A percentile compares a stretch with the other conserved stretches of the same genome.
Evolutionary conservation across 1,140 invertebrate species (phyloP).

Genomic region (Rhyacophila brunnea): DNA sequence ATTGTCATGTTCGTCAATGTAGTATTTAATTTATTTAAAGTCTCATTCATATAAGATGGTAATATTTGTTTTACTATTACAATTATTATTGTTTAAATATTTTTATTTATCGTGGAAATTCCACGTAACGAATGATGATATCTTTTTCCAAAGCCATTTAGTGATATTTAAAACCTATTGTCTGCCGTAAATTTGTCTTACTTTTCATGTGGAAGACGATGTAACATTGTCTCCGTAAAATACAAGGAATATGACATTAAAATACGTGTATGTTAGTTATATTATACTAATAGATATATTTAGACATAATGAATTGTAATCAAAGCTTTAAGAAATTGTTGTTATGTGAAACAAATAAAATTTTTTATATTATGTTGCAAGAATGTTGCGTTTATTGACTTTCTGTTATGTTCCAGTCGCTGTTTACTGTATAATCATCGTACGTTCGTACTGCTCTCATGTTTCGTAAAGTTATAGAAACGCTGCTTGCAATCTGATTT

Average conservation of each 20-base stretch:
- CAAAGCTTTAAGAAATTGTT: constrained; percentile 28
- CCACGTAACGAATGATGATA: background rate
- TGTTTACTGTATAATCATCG: too few species aligned
- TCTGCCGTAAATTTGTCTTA: background rate
- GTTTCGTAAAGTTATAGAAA: too few species aligned
- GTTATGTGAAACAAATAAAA: constrained; percentile 18
- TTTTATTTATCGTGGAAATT: background rate
- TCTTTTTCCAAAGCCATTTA: background rate
- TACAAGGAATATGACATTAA: constrained; percentile 17
- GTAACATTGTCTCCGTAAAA: constrained; percentile 1
- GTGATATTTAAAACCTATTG: background rate
- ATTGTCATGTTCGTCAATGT: background rate
- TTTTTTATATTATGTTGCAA: background rate
- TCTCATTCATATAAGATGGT: background rate
- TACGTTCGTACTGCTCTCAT: too few species aligned
- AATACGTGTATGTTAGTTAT: constrained; percentile 2
- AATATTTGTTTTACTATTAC: background rate
- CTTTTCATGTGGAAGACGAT: background rate
- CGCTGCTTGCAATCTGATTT: too few species aligned
- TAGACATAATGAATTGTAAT: constrained; percentile 21
- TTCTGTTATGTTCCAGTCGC: too few species aligned
- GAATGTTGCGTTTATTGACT: too few species aligned
- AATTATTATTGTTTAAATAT: background rate
- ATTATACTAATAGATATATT: background rate
- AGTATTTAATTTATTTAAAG: background rate